phyloP scores from a whole-genome alignment of 2,888 invertebrate species.

The Blastobasis lacticolella region DNA sequence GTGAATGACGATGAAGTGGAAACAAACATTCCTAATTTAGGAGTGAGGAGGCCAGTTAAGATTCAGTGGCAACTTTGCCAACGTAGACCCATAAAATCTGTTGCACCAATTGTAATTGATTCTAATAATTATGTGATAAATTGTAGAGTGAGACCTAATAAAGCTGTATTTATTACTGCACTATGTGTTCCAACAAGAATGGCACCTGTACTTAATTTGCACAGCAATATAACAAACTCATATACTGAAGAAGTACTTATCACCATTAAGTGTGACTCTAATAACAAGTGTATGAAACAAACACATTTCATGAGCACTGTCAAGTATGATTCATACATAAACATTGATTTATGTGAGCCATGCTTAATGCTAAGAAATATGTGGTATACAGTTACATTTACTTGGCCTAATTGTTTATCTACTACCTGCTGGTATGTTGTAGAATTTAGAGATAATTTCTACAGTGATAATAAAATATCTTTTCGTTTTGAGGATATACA shows the following conservation, averaged over 20 bases:
- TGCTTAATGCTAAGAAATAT: constrained; percentile 55
- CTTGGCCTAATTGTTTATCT: constrained; percentile 47
- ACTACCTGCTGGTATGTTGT: constrained; percentile 52
- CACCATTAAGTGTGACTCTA: constrained; percentile 43
- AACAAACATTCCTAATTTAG: constrained; percentile 15
- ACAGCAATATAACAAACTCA: constrained; percentile 36
- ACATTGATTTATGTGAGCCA: constrained; percentile 54
- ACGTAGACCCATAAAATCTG: constrained; percentile 50
- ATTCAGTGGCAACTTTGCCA: constrained; percentile 56
- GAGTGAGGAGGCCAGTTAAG: constrained; percentile 42
- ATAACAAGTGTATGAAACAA: constrained; percentile 44
- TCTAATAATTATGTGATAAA: constrained; percentile 41
- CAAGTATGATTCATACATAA: constrained; percentile 57
- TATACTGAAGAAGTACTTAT: constrained; percentile 60
- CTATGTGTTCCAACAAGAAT: constrained; percentile 60
- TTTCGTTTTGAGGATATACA: constrained; percentile 61
- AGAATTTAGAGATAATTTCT: constrained; percentile 47
- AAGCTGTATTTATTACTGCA: constrained; percentile 60
- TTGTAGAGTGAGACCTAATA: constrained; percentile 52
- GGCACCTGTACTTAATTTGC: constrained; percentile 50
- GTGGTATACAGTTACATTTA: constrained; percentile 60
- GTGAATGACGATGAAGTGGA: constrained; percentile 21
- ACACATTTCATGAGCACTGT: constrained; percentile 51
- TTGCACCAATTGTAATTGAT: constrained; percentile 55
- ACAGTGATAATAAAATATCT: constrained; percentile 42